Evolutionary conservation across 2,113 vertebrate species (phyloP), one percentile per base, ranked within the genome.

Genomic region (Sitta europaea): DNA sequence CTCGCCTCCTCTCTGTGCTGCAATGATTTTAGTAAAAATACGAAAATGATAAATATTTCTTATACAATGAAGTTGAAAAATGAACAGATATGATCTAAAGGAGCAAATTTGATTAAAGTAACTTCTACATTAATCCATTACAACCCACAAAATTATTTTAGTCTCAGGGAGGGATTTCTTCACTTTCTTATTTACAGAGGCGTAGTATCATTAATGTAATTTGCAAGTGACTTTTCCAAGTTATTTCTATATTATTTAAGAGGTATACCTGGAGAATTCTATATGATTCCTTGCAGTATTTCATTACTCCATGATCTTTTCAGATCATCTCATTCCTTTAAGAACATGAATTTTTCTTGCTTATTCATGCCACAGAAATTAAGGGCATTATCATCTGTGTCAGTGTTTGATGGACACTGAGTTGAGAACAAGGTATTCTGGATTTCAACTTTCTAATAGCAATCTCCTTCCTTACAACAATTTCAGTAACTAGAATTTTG

Each of bases 391-490:
- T 58, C 76, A 27, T 95, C 65, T 77, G 57, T 82, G 63, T 86
- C 38, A 78, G 35, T 68, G 58, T 86, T 62, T 74, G 71, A 75
- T 86, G 75, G 57, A 96, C 76, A 91, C 53, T 90, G 62, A 45
- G 31, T 23, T 95, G 73, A 86, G 33, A 92, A 57, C 18, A 45
- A 19, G 7, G 7, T 68, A 53, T 79, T 92, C 85, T 68, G 48
- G 42, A 81, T 97, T 97, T 96, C 54, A 67, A 22, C 66, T 94
- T 88, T 94, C 42, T 77, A 89, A 66, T 78, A 95, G 61, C 6
- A 21, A 72, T 94, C 80, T 86, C 45, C 75, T 92, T 97, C 91
- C 86, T 94, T 93, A 92, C 29, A 86, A 54, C 31, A 88, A 61
- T 92, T 93, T 54, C 73, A 81, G 75, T 82, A 58, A 58, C 57